Evolutionary conservation across 2,888 invertebrate species (phyloP).

Genomic region (Isotomurus palustris): DNA sequence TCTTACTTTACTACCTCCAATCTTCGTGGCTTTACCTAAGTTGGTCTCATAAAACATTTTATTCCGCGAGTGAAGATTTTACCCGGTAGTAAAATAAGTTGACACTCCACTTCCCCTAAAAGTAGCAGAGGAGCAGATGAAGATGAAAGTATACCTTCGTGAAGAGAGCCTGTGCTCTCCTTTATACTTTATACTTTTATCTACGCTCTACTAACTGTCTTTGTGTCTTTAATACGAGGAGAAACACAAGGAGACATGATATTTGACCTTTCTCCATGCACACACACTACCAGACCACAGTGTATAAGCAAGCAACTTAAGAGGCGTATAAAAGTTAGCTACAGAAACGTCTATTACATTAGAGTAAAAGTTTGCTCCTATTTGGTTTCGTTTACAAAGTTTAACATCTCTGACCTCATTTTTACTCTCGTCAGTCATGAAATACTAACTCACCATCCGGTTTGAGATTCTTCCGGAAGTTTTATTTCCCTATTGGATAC

Average conservation of each 20-base stretch:
- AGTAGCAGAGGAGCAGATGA: too few relatives aligned
- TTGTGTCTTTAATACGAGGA: too few relatives aligned
- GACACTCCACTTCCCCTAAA: too few relatives aligned
- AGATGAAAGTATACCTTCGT: too few relatives aligned
- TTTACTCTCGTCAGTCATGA: slow-evolving; percentile 5
- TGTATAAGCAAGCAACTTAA: too few relatives aligned
- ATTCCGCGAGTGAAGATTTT: slow-evolving; percentile 3
- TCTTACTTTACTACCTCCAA: slow-evolving; percentile 3
- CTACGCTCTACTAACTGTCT: too few relatives aligned
- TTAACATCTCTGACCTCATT: slow-evolving; percentile 3
- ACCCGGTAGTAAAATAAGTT: slow-evolving; percentile 1
- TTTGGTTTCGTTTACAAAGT: slow-evolving; percentile 7
- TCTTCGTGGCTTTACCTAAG: neutral
- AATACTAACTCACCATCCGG: neutral
- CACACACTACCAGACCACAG: neutral
- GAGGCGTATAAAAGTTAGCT: too few relatives aligned
- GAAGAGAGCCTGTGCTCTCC: too few relatives aligned
- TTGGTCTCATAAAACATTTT: slow-evolving; percentile 14
- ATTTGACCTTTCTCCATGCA: neutral
- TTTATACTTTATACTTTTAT: slow-evolving; percentile 10
- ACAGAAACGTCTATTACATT: too few relatives aligned
- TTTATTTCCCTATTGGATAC: slow-evolving; percentile 7
- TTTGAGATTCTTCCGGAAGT: slow-evolving; percentile 11
- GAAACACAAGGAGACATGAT: too few relatives aligned
- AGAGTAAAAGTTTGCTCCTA: neutral